Evolutionary conservation across 2,888 invertebrate genomes (phyloP), one percentile per base, ranked within the genome.

Genomic region (Sarcophaga subvicina): DNA sequence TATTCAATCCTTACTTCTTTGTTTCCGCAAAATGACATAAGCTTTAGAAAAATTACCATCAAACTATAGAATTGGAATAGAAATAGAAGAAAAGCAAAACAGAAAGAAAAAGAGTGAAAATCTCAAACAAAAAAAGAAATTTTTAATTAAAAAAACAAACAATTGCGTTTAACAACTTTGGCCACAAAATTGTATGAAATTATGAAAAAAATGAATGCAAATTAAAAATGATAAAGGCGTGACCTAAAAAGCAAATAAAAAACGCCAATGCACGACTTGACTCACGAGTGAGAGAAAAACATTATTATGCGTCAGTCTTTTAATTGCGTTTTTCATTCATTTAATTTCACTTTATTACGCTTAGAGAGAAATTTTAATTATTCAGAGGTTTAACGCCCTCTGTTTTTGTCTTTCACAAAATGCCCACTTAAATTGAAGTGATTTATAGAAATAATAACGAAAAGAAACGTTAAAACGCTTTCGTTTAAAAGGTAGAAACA

Each of bases 201-300:
- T 62, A 69, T 60, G 49, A 20, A 22, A 22, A 71, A n/a, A 20
- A n/a, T 3, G 17, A 77, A 59, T 45, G 17, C 67, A 77, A 25
- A 1, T 10, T 8, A 5, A 2, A 25, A 66, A 67, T 73, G 59
- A 37, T 49, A 62, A 80, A 80, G 25, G 47, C 47, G n/a, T 73
- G 66, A 62, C 73, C 80, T 67, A 80, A 54, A 73, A 72, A 72
- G 12, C 1, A 54, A 54, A 54, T 12, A 54, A 14, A 54, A 54
- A 17, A 4, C 54, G 5, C 12, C 54, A 54, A 54, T 54, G 17
- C 54, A 54, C 5, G 54, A 54, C 54, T 54, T 12, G 54, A 17
- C 12, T 54, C 54, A 54, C 10, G 2, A 37, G 37, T 37, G 54
- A 14, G 12, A 22, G 22, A 54, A 5, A 54, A 12, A 17, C 54